Percentiles rank a stretch among this genome's conserved stretches.
Conservation (phyloP, 2,113 vertebrate genomes). For the Arothron firmamentum region DNA sequence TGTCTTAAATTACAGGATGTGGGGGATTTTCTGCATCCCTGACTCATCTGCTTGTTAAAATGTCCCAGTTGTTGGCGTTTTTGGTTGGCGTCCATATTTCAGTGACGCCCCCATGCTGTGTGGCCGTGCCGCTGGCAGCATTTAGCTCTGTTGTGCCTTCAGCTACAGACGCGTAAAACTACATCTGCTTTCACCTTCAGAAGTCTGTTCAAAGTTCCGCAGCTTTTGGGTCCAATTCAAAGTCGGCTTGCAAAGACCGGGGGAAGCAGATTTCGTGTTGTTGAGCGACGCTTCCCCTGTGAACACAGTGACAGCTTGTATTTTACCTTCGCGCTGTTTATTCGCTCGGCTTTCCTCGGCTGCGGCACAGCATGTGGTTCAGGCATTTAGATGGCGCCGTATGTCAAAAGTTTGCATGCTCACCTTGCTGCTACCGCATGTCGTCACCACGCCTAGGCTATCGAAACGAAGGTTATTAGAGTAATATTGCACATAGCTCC, state of each 20-base stretch:
- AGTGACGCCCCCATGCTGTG: too few species aligned
- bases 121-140: too few species aligned
- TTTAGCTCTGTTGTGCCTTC: too few species aligned
- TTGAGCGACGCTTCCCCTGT: constrained; percentile 9
- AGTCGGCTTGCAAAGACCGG: neutral
- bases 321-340: constrained; percentile 22
- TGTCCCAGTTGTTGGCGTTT: neutral
- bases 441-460: constrained; percentile 7
- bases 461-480: constrained; percentile 29
- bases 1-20: too few species aligned
- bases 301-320: constrained; percentile 14
- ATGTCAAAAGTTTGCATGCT: constrained; percentile 11
- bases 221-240: too few species aligned
- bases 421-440: constrained; percentile 1
- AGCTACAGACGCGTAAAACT: too few species aligned
- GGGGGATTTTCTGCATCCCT: too few species aligned
- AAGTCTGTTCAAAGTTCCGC: too few species aligned
- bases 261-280: constrained; percentile 6
- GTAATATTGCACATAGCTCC: constrained; percentile 9
- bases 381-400: neutral
- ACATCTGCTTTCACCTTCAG: too few species aligned
- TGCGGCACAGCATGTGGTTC: constrained; percentile 14
- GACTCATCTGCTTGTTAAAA: neutral
- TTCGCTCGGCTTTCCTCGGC: constrained; percentile 25
- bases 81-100: too few species aligned